Conservation (phyloP, 2,797 vertebrate genomes). For the Spondyliosoma cantharus region DNA sequence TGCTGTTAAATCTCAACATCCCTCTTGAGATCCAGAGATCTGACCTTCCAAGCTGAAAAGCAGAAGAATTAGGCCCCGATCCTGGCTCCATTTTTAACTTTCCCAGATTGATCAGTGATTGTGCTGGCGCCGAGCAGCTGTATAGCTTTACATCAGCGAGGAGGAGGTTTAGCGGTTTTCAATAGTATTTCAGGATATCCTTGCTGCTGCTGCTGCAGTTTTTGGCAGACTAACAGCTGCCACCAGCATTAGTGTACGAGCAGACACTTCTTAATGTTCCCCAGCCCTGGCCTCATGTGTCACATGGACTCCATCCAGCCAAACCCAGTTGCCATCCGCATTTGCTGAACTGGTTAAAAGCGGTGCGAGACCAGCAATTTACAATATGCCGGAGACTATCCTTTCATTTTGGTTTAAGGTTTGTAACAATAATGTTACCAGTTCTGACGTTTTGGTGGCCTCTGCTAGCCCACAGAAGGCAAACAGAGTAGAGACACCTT, state of each 20-base stretch:
- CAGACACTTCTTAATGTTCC: slow-evolving; percentile 81
- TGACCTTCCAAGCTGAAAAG: slow-evolving; percentile 75
- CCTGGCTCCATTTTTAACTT: slow-evolving; percentile 79
- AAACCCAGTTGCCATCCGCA: slow-evolving; percentile 66
- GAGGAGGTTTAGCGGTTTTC: slow-evolving; percentile 84
- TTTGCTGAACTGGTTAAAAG: slow-evolving; percentile 64
- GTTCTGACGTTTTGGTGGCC: slow-evolving; percentile 54
- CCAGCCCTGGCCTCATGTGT: slow-evolving; percentile 81
- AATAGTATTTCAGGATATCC: slow-evolving; percentile 85
- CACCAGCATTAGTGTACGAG: slow-evolving; percentile 79
- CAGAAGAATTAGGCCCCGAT: slow-evolving; percentile 69
- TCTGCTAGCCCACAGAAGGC: slow-evolving; percentile 64
- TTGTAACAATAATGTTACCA: slow-evolving; percentile 60
- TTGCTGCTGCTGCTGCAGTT: slow-evolving; percentile 79
- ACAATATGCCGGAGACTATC: slow-evolving; percentile 49
- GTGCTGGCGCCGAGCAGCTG: slow-evolving; percentile 80
- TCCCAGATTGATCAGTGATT: slow-evolving; percentile 82
- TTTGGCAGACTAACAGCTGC: slow-evolving; percentile 81
- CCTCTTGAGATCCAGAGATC: slow-evolving; percentile 40
- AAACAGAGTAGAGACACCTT: slow-evolving; percentile 73
- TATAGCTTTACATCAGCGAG: slow-evolving; percentile 80
- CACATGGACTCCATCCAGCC: slow-evolving; percentile 79
- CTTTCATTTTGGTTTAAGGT: slow-evolving; percentile 68
- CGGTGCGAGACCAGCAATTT: slow-evolving; percentile 67
- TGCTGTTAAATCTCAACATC: slow-evolving; percentile 7